A percentile compares a stretch with the other conserved stretches of the same genome.
These are phyloP conservation scores for Sebastes hubbsi DNA, from an alignment of 2,797 vertebrate genomes.

Conservation along the genomic window DNA sequence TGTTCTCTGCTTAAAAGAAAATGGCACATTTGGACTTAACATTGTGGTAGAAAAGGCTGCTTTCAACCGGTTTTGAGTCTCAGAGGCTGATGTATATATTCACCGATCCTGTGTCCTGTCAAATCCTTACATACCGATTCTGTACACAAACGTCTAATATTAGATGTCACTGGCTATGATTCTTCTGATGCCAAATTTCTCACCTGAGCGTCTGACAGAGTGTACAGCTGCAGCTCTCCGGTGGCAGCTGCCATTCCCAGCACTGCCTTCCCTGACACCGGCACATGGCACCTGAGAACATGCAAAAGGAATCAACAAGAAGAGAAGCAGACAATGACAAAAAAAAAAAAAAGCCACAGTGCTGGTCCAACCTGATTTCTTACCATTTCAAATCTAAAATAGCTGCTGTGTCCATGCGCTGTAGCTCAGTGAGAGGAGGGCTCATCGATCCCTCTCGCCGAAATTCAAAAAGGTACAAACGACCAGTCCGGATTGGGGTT, in stretches of 20 bases:
- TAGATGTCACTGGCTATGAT: background rate
- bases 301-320: background rate
- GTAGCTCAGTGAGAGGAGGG: slow-evolving; percentile 87
- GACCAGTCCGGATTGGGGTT: slow-evolving; percentile 83
- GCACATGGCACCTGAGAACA: slow-evolving; percentile 88
- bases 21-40: background rate
- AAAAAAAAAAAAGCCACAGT: too few species aligned
- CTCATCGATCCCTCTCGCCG: slow-evolving; percentile 63
- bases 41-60: background rate
- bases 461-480: slow-evolving; percentile 90
- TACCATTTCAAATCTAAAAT: slow-evolving; percentile 96
- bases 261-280: slow-evolving; percentile 80
- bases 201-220: slow-evolving; percentile 85
- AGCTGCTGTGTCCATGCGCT: slow-evolving; percentile 87
- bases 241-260: slow-evolving; percentile 88
- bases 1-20: background rate
- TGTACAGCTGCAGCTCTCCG: slow-evolving; percentile 86
- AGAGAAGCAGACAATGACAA: background rate
- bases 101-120: background rate
- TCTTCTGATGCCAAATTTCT: slow-evolving; percentile 56
- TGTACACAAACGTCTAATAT: background rate
- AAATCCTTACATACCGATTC: background rate
- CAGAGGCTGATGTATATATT: background rate
- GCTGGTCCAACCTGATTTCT: background rate
- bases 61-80: background rate